phyloP scores from a whole-genome alignment of 2,797 vertebrate genomes.

The Australoheros facetus region DNA sequence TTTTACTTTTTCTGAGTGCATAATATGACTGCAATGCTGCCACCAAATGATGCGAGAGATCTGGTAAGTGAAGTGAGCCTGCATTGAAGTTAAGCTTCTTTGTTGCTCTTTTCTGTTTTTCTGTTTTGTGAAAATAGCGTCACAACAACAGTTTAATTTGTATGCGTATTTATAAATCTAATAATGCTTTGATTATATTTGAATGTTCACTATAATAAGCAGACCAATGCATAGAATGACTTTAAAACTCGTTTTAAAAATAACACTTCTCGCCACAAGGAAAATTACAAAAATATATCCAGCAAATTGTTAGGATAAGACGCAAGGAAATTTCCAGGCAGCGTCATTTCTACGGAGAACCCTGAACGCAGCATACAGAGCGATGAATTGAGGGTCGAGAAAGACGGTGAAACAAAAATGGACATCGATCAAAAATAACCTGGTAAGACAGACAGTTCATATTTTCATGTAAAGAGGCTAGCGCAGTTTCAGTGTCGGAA shows the following conservation, averaged over 20 bases:
- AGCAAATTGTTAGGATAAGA: background rate
- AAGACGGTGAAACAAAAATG: conserved; percentile 64
- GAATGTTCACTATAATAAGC: background rate
- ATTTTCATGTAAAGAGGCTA: fast-evolving
- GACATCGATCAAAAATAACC: conserved; percentile 43
- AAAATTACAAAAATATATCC: background rate
- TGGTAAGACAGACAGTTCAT: conserved; percentile 27
- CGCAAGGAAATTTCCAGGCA: background rate
- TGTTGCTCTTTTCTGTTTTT: background rate
- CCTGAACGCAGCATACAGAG: conserved; percentile 61
- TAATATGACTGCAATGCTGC: background rate
- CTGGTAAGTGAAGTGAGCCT: background rate
- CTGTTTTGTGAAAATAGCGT: background rate
- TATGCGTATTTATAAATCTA: background rate
- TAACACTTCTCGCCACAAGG: background rate
- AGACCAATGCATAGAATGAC: background rate
- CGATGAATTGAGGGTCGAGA: conserved; percentile 45
- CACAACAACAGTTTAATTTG: background rate
- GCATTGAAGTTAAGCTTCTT: background rate
- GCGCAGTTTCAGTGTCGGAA: fast-evolving
- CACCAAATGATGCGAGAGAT: background rate
- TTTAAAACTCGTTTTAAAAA: background rate
- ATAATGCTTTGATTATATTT: background rate
- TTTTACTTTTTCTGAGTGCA: background rate
- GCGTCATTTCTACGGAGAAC: conserved; percentile 10